These are phyloP conservation scores for Dasyurus viverrinus DNA, from an alignment of 2,113 vertebrate genomes.

Conservation along the genomic window DNA sequence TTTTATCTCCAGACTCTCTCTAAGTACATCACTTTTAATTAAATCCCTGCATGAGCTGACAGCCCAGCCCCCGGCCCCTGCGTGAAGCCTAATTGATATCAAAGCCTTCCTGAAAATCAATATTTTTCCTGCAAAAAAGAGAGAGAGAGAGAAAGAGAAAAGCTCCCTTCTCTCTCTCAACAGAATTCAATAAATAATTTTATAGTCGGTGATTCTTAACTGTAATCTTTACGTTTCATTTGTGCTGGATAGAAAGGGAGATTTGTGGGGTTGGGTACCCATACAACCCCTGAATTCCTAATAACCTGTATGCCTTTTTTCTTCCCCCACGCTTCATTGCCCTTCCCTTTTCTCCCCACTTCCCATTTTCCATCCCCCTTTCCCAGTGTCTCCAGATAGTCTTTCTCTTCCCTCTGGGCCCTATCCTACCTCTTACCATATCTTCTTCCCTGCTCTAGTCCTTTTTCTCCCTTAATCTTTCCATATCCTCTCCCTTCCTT, in stretches of 20 bases:
- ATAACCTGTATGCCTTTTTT: background rate
- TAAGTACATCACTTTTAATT: slow-evolving; percentile 81
- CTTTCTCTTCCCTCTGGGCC: background rate
- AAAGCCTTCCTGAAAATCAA: slow-evolving; percentile 81
- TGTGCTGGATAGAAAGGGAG: slow-evolving; percentile 78
- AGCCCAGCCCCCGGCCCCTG: slow-evolving; percentile 76
- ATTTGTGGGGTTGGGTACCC: slow-evolving; percentile 53
- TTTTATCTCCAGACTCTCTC: slow-evolving; percentile 80
- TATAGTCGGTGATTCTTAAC: slow-evolving; percentile 65
- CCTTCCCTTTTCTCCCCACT: background rate
- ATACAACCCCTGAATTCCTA: background rate
- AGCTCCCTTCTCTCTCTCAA: slow-evolving; percentile 73
- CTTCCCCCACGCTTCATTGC: background rate
- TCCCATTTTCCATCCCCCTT: background rate
- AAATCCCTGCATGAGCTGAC: slow-evolving; percentile 81
- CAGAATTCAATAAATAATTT: slow-evolving; percentile 80
- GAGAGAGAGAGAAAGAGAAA: slow-evolving; percentile 59
- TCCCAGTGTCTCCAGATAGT: background rate
- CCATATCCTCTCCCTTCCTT: background rate
- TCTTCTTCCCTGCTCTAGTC: no score
- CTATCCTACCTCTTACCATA: background rate
- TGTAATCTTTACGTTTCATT: slow-evolving; percentile 80
- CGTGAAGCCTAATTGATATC: slow-evolving; percentile 80
- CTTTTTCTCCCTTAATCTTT: background rate
- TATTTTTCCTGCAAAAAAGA: slow-evolving; percentile 74